phyloP scores from a whole-genome alignment of 2,888 invertebrate genomes.

The Drosophila lutescens region DNA sequence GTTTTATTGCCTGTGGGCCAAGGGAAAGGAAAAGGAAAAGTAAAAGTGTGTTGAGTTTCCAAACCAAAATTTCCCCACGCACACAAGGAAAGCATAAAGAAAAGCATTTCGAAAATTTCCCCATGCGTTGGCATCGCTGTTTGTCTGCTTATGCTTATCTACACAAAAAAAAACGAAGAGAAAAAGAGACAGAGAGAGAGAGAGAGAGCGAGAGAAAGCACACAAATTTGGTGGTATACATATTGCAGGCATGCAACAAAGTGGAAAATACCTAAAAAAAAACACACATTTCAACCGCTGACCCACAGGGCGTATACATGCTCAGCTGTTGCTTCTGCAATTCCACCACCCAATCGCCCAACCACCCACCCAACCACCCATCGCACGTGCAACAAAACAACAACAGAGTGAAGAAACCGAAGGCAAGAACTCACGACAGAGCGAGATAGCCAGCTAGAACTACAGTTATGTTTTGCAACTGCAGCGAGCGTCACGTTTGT shows the following conservation, averaged over 20 bases:
- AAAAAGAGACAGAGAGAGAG: conserved; percentile 7
- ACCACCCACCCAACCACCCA: not conserved
- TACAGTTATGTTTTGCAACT: conserved; percentile 34
- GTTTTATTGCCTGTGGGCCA: conserved; percentile 48
- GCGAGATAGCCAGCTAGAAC: conserved; percentile 3
- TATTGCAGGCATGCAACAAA: conserved; percentile 57
- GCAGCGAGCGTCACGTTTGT: conserved; percentile 44
- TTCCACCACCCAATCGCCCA: not conserved
- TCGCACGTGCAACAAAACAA: conserved; percentile 38
- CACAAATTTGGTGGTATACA: conserved; percentile 65
- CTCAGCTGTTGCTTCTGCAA: conserved; percentile 47
- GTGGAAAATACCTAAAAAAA: conserved; percentile 25
- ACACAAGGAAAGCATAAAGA: conserved; percentile 37
- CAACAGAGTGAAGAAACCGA: not conserved
- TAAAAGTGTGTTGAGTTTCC: conserved; percentile 77
- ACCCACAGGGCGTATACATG: conserved; percentile 45
- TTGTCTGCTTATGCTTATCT: conserved; percentile 49
- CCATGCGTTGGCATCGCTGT: conserved; percentile 60
- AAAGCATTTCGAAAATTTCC: conserved; percentile 68
- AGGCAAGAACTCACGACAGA: not conserved
- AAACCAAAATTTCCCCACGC: conserved; percentile 62
- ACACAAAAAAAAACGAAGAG: conserved; percentile 26
- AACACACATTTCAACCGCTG: conserved; percentile 25
- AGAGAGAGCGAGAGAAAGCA: conserved; percentile 8
- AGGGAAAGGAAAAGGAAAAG: conserved; percentile 49